A percentile compares a stretch with the other conserved stretches of the same genome.
phyloP scores from a whole-genome alignment of 35 echinoderm and acorn worm genomes.

The Hemicentrotus pulcherrimus region DNA sequence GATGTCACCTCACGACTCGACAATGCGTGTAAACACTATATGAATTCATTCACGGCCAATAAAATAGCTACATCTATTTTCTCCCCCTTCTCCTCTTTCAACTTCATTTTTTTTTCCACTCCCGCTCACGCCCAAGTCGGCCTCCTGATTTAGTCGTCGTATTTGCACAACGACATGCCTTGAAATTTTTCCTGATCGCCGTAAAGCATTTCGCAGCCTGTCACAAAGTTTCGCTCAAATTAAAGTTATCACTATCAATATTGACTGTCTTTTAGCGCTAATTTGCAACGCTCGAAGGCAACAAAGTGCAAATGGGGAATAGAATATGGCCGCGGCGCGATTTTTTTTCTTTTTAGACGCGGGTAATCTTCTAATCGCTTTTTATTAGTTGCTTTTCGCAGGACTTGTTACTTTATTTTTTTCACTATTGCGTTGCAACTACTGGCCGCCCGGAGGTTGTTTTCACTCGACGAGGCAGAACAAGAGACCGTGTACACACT shows the following conservation, averaged over 20 bases:
- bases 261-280: conserved; percentile 55
- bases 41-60: conserved; percentile 38
- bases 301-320: conserved; percentile 53
- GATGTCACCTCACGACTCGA: conserved; percentile 29
- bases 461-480: conserved; percentile 30
- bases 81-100: background rate
- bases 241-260: conserved; percentile 57
- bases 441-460: conserved; percentile 25
- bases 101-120: background rate
- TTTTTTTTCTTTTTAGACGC: background rate
- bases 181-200: conserved; percentile 23
- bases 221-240: conserved; percentile 50
- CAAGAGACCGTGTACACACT: conserved; percentile 47
- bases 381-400: conserved; percentile 40
- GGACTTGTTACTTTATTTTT: conserved; percentile 6
- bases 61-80: conserved; percentile 22
- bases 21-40: background rate
- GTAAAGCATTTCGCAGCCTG: conserved; percentile 36
- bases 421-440: conserved; percentile 20
- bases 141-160: background rate
- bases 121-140: background rate
- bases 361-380: conserved; percentile 39
- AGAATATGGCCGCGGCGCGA: conserved; percentile 47
- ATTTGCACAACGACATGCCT: conserved; percentile 24
- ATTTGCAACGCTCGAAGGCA: conserved; percentile 47